These are phyloP conservation scores for Hemichromis elongatus DNA, from an alignment of 2,113 vertebrate genomes.

Conservation along the genomic window DNA sequence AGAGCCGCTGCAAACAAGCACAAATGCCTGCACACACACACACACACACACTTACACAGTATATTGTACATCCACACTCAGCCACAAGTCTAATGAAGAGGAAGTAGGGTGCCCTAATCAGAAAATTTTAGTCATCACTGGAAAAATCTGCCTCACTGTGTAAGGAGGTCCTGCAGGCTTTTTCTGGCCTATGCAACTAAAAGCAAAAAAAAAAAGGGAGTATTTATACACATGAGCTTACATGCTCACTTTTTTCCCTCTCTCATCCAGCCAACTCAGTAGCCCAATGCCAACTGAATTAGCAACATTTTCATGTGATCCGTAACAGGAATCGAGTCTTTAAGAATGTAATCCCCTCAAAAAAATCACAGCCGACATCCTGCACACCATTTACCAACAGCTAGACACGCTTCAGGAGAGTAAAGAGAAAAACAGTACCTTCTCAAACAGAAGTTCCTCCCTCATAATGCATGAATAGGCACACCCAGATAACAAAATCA, in stretches of 20 bases:
- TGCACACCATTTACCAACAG: background rate
- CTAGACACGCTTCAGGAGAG: background rate
- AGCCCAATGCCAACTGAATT: background rate
- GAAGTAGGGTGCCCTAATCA: conserved; percentile 31
- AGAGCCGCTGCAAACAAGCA: background rate
- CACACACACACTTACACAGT: background rate
- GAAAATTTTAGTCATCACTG: conserved; percentile 66
- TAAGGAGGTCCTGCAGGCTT: conserved; percentile 33
- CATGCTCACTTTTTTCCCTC: background rate
- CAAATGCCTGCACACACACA: background rate
- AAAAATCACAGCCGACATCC: background rate
- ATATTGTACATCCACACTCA: background rate
- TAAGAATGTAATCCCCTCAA: background rate
- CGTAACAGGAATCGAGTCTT: background rate
- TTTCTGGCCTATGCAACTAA: conserved; percentile 47
- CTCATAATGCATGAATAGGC: conserved; percentile 10
- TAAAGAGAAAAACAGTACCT: background rate
- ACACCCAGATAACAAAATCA: conserved; percentile 8
- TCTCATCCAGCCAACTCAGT: background rate
- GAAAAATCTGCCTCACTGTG: conserved; percentile 61
- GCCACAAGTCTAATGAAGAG: conserved; percentile 22
- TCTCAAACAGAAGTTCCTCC: background rate
- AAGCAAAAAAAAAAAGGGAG: conserved; percentile 27
- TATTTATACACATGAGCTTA: background rate
- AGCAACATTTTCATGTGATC: conserved; percentile 3